These are phyloP conservation scores for Gasterosteus nipponicus DNA, from an alignment of 2,113 vertebrate species.

Conservation along the genomic window DNA sequence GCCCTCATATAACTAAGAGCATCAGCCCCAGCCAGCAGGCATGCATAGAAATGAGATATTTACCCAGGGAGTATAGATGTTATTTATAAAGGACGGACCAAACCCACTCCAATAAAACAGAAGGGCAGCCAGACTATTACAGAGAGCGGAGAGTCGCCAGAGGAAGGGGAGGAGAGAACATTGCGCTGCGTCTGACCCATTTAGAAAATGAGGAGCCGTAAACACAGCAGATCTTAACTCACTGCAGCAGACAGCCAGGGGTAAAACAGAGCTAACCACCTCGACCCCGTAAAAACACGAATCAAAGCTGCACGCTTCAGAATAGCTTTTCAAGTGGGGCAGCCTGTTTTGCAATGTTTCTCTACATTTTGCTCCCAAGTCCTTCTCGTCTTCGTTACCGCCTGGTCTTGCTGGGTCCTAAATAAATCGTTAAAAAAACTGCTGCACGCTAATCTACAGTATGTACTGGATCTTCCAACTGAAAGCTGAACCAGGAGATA, in stretches of 20 bases:
- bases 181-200: constrained; percentile 65
- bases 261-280: constrained; percentile 35
- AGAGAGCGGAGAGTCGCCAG: constrained; percentile 32
- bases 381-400: neutral
- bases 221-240: constrained; percentile 20
- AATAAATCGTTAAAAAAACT: constrained; percentile 38
- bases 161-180: constrained; percentile 23
- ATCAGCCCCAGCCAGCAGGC: constrained; percentile 1
- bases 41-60: constrained; percentile 22
- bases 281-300: constrained; percentile 26
- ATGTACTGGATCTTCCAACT: no score
- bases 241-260: constrained; percentile 34
- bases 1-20: constrained; percentile 28
- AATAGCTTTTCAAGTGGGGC: constrained; percentile 42
- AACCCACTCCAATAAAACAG: constrained; percentile 49
- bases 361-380: constrained; percentile 8
- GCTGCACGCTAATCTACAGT: neutral
- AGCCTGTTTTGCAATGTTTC: constrained; percentile 9
- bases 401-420: constrained; percentile 9
- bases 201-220: constrained; percentile 65
- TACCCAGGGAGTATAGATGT: constrained; percentile 1
- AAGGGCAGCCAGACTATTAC: constrained; percentile 53
- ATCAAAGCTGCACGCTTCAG: constrained; percentile 43
- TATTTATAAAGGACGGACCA: constrained; percentile 36
- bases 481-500: neutral